Evolutionary conservation across 2,797 vertebrate species (phyloP), one percentile per base, ranked within the genome.

Genomic region (Cynopterus sphinx): DNA sequence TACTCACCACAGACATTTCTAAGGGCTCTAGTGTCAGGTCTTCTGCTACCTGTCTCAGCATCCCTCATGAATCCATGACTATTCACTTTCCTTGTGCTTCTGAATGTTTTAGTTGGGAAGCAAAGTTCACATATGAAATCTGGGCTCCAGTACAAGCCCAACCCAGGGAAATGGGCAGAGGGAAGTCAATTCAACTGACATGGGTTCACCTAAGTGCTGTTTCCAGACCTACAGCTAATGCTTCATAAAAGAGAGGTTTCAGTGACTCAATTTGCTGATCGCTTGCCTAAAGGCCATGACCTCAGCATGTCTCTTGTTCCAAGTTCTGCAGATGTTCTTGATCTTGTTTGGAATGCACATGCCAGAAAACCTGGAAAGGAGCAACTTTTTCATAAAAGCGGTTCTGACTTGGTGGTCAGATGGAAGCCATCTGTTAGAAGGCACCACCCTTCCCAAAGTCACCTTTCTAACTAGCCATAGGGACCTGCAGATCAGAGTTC

Each of bases 271-370:
- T 96, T 90, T 92, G 86, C 95, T 95, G 94, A 97, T 95, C 12
- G 0, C 75, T 96, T 96, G 97, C 97, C 97, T 97, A 97, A 91
- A 96, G 97, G 97, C 96, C 97, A 82, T 97, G 97, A 97, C 97
- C 97, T 96, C 91, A 97, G 91, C 36, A 6, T 22, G 31, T 41
- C 61, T 70, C 77, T 87, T 57, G 89, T 91, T 98, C 97, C 97
- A 97, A 98, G 95, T 96, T 96, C 95, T 96, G 96, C 97, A 97
- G 97, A 96, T 97, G 97, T 96, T 96, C 97, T 92, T 97, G 97
- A 97, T 97, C 96, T 95, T 84, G 33, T 95, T 96, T 96, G 95
- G 95, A 98, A 96, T 39, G 71, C 33, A 91, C 79, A 93, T 22
- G 53, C 94, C 96, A 97, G 93, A 97, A 96, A 97, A 75, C 97